Evolutionary conservation across 2,113 vertebrate species (phyloP), one percentile per base, ranked within the genome.

Genomic region (Zosterops japonicus): DNA sequence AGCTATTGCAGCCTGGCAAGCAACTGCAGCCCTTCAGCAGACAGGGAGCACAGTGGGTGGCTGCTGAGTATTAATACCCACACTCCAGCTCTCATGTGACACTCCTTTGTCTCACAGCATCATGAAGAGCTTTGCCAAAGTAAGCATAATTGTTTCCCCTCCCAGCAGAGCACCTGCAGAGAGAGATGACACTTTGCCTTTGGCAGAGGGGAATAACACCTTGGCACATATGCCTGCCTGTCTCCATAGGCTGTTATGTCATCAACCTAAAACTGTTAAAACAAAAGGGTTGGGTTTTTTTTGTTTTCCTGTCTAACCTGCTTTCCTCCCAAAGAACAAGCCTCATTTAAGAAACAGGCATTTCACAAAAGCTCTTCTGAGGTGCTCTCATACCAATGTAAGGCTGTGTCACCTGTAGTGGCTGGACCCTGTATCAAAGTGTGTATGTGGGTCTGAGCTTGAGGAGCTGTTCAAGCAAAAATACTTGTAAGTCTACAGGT

Each of bases 361-460:
- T 69, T 87, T 85, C 39, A 56, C 11, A 24, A 67, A 52, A 78
- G 25, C 20, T 67, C 14, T 1, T 21, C 44, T 33, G 23, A 53
- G 7, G 4, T 53, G n/a, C 6, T 2, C 57, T 60, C 52, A 4
- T 8, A 33, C 8, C 41, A 44, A 2, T 23, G 33, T 47, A 56
- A 76, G n/a, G 9, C 53, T 75, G 70, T 87, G 31, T 53, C 14
- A 44, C 46, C 81, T 87, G 18, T 39, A 90, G 74, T 41, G 67
- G 47, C 39, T 85, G 69, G 56, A 87, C 19, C 18, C 4, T 12
- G 5, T 53, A 42, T 8, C 27, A 8, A 63, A 79, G 7, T 15
- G 14, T 7, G 5, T 33, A 2, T 0, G 0, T 13, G n/a, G 20
- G 4, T 39, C 16, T 46, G 18, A 82, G 39, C 5, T 42, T 42